Evolutionary conservation across 2,113 vertebrate species (phyloP).

Genomic region (Larimichthys crocea): DNA sequence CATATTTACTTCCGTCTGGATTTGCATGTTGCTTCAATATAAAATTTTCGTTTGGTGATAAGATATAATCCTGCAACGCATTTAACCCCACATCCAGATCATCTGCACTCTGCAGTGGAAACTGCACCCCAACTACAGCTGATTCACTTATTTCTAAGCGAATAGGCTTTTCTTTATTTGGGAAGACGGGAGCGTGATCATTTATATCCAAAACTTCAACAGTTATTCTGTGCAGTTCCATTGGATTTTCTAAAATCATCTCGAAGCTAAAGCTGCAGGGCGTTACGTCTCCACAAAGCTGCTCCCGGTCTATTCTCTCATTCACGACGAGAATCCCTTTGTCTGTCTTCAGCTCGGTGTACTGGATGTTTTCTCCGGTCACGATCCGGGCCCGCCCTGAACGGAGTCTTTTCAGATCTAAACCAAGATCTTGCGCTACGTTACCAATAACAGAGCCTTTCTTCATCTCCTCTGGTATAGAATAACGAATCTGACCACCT

Average conservation of each 20-base stretch:
- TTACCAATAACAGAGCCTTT: conserved; percentile 80
- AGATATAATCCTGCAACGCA: conserved; percentile 32
- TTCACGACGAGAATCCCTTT: too few species aligned
- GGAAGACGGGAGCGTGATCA: conserved; percentile 67
- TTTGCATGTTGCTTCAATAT: conserved; percentile 43
- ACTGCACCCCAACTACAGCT: conserved; percentile 18
- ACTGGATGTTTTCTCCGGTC: too few species aligned
- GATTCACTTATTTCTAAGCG: conserved; percentile 70
- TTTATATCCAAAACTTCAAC: conserved; percentile 76
- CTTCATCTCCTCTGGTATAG: conserved; percentile 84
- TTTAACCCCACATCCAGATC: conserved; percentile 67
- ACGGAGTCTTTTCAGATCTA: conserved; percentile 77
- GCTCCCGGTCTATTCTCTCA: too few species aligned
- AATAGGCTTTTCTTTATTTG: conserved; percentile 35
- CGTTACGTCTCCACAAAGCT: conserved; percentile 19
- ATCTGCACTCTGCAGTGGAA: conserved; percentile 54
- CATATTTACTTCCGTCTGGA: too few species aligned
- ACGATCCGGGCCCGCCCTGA: conserved; percentile 75
- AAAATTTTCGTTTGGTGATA: conserved; percentile 62
- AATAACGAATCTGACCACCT: conserved; percentile 82
- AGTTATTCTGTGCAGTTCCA: conserved; percentile 66
- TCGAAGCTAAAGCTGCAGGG: conserved; percentile 79
- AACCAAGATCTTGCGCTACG: conserved; percentile 84
- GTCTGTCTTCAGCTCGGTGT: too few species aligned
- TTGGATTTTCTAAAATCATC: conserved; percentile 77